Evolutionary conservation across 2,113 vertebrate species (phyloP).

Genomic region (Brevimyrus niger): DNA sequence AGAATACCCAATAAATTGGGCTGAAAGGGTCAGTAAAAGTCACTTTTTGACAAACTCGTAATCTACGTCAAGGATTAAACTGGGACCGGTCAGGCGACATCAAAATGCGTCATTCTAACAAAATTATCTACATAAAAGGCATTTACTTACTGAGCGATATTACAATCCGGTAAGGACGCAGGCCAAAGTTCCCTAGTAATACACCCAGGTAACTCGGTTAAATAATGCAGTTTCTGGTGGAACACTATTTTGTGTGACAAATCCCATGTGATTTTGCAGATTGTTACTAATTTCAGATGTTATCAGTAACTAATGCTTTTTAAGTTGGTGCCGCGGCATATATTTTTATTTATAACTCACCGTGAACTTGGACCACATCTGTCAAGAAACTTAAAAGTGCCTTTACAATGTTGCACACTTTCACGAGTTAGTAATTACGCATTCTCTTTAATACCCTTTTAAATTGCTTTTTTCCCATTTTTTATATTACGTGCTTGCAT

Average conservation of each 20-base stretch:
- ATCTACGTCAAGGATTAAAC: conserved; percentile 20
- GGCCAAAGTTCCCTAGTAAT: neutral
- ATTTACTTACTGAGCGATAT: neutral
- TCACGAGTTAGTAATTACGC: neutral
- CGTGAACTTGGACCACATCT: neutral
- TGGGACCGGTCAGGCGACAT: neutral
- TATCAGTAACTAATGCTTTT: neutral
- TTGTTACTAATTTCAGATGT: neutral
- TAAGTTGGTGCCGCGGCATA: neutral
- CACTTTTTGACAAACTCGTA: neutral
- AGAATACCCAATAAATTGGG: neutral
- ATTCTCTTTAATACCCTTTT: neutral
- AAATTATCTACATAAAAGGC: neutral
- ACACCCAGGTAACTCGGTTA: neutral
- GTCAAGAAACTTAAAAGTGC: conserved; percentile 1
- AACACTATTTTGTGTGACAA: neutral
- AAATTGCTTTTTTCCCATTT: neutral
- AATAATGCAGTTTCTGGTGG: neutral
- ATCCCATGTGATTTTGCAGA: neutral
- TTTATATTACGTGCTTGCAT: neutral
- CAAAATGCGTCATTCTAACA: neutral
- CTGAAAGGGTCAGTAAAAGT: conserved; percentile 19
- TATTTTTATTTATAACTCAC: neutral
- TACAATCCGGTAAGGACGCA: neutral
- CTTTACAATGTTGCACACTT: neutral